Base-by-base conservation (phyloP, 2,888 invertebrate species). In the Limnephilus lunatus region DNA sequence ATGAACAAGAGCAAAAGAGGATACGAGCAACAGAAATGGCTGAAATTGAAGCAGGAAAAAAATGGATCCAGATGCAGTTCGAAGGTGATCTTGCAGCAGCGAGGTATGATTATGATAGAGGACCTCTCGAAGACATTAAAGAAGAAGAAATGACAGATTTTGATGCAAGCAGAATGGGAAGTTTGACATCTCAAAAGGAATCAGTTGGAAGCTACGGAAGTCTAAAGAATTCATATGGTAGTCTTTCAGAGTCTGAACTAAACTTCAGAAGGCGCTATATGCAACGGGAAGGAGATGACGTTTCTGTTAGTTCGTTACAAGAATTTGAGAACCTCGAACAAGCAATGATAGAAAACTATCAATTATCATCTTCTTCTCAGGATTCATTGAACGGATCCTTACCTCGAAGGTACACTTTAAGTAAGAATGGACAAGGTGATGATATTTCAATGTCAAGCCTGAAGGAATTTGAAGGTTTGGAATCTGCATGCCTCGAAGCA, bases 281-380 rank as follows among this genome's bases (percentile, higher is more conserved):
- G 94, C 97, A 97, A 5, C 97, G 97, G 94, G 97, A 97, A 94
- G 97, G 98, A n/a, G 99, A 99, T 94, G 98, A 99, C 94, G 97
- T 98, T 83, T 99, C 99, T 0, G 97, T 99, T 95, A 98, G 98
- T 94, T 99, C 99, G 11, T 96, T 99, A 92, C 98, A 99, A 95
- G 99, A 99, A 95, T 99, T 99, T 96, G 99, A 99, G 96, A 98
- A 98, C 93, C 95, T 99, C 25, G 99, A 99, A 95, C 97, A 97
- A 94, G 98, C 98, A 1, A 97, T 99, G 94, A 96, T 98, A 94
- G 98, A 98, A 95, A 98, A 98, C 95, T 97, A 97, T 94, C 97
- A 97, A 94, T 96, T 97, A 94, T 97, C 97, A 89, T 97, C 97
- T 91, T 98, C 98, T 15, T 99, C 98, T 2, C 98, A 98, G 94